Percentiles rank a stretch among this genome's conserved stretches.
Conservation (phyloP, 2,113 vertebrate species). For the Acinonyx jubatus region DNA sequence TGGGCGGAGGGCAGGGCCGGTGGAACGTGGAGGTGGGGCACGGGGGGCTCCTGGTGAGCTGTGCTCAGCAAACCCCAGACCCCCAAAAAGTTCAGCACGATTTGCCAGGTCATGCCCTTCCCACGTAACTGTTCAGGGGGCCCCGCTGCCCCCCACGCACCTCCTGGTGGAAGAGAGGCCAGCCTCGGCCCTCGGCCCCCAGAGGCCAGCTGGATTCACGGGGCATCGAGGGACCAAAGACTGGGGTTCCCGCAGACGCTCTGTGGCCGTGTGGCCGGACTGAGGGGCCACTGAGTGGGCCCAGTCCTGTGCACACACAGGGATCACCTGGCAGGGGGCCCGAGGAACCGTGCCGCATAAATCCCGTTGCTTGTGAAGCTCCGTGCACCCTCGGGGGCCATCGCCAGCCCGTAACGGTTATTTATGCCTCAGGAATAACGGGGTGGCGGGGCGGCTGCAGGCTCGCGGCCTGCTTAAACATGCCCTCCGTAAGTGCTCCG, state of each 20-base stretch:
- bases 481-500: background rate
- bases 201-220: background rate
- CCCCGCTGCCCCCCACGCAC: rapidly evolving
- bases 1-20: rapidly evolving
- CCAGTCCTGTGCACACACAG: background rate
- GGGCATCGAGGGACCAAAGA: rapidly evolving
- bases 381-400: background rate
- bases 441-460: background rate
- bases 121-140: rapidly evolving
- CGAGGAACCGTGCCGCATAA: slow-evolving; percentile 55
- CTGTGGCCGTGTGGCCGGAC: background rate
- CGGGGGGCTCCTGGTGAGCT: rapidly evolving
- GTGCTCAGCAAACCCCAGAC: rapidly evolving
- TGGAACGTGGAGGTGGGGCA: rapidly evolving
- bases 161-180: background rate
- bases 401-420: slow-evolving; percentile 70
- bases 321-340: slow-evolving; percentile 50
- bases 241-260: background rate
- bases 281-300: background rate
- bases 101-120: rapidly evolving
- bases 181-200: background rate
- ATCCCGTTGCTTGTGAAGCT: slow-evolving; percentile 70
- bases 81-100: rapidly evolving
- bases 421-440: slow-evolving; percentile 66
- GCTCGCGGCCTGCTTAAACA: slow-evolving; percentile 55